These are phyloP conservation scores for Lycopodina hypogea DNA, from an alignment of 37 sponge, comb jelly and placozoan genomes.

Conservation along the genomic window DNA sequence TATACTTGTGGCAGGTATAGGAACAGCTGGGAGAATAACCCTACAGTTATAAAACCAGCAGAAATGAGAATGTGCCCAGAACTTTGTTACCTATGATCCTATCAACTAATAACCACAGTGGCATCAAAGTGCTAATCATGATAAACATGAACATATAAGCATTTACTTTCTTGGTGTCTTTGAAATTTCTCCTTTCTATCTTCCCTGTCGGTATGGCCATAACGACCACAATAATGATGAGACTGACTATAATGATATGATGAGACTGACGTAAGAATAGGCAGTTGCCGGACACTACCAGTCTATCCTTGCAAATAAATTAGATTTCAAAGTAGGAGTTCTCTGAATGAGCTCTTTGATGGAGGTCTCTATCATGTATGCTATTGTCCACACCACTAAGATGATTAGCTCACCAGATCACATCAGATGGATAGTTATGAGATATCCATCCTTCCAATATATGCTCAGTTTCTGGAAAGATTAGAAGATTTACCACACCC, in stretches of 20 bases:
- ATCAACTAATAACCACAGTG: conserved; percentile 5
- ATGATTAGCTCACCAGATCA: neutral
- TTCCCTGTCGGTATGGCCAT: conserved; percentile 40
- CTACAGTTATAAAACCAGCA: neutral
- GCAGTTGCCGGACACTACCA: neutral
- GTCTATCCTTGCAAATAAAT: neutral
- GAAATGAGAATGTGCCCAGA: neutral
- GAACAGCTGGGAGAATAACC: neutral
- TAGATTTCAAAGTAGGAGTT: neutral
- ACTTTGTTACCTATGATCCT: neutral
- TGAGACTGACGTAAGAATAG: neutral
- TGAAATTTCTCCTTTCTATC: conserved; percentile 23
- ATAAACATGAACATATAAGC: conserved; percentile 6
- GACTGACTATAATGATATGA: too few species aligned
- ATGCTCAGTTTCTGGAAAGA: conserved; percentile 5
- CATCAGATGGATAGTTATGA: neutral
- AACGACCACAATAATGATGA: conserved; percentile 3
- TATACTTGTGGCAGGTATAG: neutral
- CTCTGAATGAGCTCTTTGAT: neutral
- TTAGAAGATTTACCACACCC: conserved; percentile 11
- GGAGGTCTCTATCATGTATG: neutral
- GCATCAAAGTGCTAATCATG: neutral
- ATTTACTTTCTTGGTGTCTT: conserved; percentile 53
- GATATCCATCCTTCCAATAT: conserved; percentile 16
- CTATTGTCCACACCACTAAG: conserved; percentile 16